Evolutionary conservation across 2,113 vertebrate species (phyloP).

Genomic region (cat (Felis catus)): DNA sequence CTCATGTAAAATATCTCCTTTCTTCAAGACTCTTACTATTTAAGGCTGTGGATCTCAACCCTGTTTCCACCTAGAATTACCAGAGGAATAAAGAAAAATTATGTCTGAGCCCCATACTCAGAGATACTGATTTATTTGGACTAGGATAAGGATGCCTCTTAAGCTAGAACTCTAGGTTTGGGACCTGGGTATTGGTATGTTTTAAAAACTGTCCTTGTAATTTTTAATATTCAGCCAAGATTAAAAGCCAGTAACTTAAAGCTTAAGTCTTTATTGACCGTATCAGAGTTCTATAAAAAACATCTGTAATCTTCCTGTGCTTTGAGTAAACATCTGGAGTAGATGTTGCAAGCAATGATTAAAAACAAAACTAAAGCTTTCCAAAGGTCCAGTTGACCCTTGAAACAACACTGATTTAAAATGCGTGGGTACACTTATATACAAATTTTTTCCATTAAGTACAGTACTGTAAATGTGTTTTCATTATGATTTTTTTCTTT

Average conservation of each 20-base stretch:
- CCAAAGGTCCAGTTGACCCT: not conserved
- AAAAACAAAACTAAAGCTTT: not conserved
- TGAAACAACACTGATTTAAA: not conserved
- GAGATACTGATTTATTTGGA: not conserved
- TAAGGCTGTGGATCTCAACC: not conserved
- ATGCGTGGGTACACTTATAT: not conserved
- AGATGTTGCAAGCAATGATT: not conserved
- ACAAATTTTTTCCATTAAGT: not conserved
- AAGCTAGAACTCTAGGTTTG: not conserved
- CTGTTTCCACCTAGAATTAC: not conserved
- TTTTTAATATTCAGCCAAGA: not conserved
- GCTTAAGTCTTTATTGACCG: not conserved
- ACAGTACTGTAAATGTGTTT: not conserved
- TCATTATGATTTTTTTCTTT: not conserved
- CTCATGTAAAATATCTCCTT: not conserved
- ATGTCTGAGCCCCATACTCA: not conserved
- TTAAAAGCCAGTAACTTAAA: not conserved
- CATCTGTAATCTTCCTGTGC: not conserved
- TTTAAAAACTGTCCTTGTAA: not conserved
- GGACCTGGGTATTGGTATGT: not conserved
- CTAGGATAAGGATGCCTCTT: not conserved
- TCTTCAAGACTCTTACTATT: not conserved
- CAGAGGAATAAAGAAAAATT: not conserved
- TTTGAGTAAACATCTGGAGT: slow-evolving; percentile 2
- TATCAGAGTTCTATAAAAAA: not conserved